phyloP scores from a whole-genome alignment of 2,888 invertebrate species.

The Morinoia aosen region DNA sequence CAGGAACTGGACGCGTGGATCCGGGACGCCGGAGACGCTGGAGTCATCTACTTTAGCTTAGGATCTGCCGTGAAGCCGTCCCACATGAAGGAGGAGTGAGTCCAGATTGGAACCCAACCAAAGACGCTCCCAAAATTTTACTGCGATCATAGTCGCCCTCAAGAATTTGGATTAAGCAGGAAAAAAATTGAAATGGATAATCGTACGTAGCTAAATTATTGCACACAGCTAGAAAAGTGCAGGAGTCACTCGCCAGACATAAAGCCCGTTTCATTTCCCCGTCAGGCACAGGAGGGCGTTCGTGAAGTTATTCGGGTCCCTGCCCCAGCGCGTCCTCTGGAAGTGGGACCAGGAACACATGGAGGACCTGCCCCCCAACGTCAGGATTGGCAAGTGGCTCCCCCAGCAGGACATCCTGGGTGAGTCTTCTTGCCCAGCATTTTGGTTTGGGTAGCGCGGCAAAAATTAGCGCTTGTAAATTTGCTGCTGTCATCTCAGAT shows the following conservation, averaged over 20 bases:
- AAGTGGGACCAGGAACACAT: slow-evolving; percentile 82
- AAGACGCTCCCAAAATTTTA: no score
- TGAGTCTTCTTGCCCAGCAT: slow-evolving; percentile 72
- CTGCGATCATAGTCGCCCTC: no score
- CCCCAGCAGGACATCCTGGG: slow-evolving; percentile 86
- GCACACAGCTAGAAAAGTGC: no score
- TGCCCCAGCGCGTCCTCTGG: slow-evolving; percentile 87
- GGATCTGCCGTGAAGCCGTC: slow-evolving; percentile 37
- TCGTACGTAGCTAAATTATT: no score
- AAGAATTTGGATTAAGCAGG: no score
- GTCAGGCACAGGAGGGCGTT: slow-evolving; percentile 79
- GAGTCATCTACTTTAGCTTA: slow-evolving; percentile 51
- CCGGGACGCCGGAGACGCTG: slow-evolving; percentile 43
- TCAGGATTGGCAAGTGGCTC: slow-evolving; percentile 78
- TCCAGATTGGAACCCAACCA: background rate
- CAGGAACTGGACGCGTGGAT: slow-evolving; percentile 57
- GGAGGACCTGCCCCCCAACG: slow-evolving; percentile 77
- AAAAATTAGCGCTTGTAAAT: no score
- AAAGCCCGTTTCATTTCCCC: no score
- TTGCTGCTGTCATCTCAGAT: no score
- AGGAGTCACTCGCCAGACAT: no score
- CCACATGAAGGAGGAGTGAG: slow-evolving; percentile 54
- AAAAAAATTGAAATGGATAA: no score
- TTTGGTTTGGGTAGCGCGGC: no score
- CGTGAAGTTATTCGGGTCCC: slow-evolving; percentile 80